Conservation (phyloP, 2,113 vertebrate species). For the Platysternon megacephalum region DNA sequence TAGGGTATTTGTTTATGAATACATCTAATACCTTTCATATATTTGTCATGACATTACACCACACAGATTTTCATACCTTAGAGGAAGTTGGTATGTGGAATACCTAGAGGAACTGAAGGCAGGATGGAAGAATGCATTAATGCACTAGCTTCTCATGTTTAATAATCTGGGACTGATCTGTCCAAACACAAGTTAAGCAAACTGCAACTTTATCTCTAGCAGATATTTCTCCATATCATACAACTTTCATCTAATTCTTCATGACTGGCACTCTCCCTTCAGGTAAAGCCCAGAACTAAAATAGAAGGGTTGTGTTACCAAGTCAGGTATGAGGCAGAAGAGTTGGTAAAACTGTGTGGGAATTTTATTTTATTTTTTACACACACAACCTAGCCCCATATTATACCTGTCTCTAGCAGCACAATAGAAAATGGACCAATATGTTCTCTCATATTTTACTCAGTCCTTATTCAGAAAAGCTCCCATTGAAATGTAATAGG, state of each 20-base stretch:
- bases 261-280: not conserved
- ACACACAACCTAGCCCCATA: not conserved
- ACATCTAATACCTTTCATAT: not conserved
- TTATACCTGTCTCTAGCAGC: not conserved
- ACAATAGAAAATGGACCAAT: not conserved
- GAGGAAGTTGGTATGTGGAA: not conserved
- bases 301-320: not conserved
- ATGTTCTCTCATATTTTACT: not conserved
- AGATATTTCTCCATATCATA: not conserved
- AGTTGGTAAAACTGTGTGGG: not conserved
- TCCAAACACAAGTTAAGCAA: not conserved
- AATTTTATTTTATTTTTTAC: not conserved
- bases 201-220: not conserved
- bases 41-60: not conserved
- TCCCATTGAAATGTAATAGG: not conserved
- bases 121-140: not conserved
- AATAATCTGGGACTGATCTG: not conserved
- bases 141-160: not conserved
- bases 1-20: not conserved
- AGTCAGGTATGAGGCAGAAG: not conserved
- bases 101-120: fast-evolving
- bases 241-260: not conserved
- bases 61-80: not conserved
- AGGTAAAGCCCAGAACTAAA: not conserved
- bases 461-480: not conserved